phyloP scores from a whole-genome alignment of 2,888 invertebrate species.

The Apamea sordens region DNA sequence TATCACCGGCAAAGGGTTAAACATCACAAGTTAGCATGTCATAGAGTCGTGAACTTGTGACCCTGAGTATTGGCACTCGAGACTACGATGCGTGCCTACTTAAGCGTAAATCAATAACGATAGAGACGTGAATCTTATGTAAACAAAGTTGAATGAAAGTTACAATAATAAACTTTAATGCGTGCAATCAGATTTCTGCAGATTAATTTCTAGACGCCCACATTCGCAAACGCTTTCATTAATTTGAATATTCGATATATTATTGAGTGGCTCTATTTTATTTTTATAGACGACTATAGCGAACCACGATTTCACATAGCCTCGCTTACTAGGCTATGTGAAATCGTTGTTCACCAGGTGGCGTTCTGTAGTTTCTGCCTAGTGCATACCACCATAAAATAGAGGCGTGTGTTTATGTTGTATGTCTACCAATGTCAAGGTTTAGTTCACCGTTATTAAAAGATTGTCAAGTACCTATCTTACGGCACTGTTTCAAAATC shows the following conservation, averaged over 20 bases:
- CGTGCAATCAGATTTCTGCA: background rate
- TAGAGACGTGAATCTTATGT: slow-evolving; percentile 15
- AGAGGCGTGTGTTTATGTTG: background rate
- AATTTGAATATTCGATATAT: background rate
- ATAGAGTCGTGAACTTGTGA: slow-evolving; percentile 33
- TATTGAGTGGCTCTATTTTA: background rate
- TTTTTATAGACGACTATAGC: background rate
- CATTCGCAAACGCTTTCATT: background rate
- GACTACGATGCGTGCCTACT: background rate
- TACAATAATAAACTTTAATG: slow-evolving; percentile 12
- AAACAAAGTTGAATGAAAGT: slow-evolving; percentile 42
- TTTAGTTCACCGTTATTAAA: background rate
- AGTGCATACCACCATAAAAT: background rate
- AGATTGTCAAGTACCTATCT: background rate
- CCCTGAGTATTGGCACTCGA: background rate
- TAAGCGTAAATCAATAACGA: slow-evolving; percentile 24
- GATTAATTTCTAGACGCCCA: background rate
- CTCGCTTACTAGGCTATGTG: background rate
- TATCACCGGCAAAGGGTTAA: no score
- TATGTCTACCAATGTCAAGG: background rate
- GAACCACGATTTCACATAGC: no score
- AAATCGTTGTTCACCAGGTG: background rate
- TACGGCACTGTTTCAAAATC: background rate
- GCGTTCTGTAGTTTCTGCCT: background rate
- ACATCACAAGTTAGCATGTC: background rate